Percentiles rank a stretch among this genome's conserved stretches.
phyloP scores from a whole-genome alignment of 2,113 vertebrate genomes.

The Passer montanus region DNA sequence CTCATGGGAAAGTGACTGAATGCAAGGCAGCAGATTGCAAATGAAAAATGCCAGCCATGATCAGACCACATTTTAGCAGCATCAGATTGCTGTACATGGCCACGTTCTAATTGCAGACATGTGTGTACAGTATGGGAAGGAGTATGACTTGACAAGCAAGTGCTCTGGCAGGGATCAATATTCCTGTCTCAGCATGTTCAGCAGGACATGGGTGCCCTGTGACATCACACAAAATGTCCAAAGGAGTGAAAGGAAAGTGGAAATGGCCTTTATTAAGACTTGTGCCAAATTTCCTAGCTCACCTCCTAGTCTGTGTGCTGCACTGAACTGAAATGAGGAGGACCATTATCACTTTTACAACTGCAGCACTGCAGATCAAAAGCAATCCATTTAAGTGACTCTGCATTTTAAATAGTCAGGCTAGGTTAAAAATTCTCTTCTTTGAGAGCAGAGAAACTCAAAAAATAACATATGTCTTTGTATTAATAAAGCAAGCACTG shows the following conservation, averaged over 20 bases:
- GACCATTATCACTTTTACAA: background rate
- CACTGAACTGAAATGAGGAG: background rate
- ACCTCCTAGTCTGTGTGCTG: background rate
- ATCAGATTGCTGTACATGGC: background rate
- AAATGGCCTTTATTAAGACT: background rate
- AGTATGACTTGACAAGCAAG: conserved; percentile 13
- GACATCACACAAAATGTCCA: background rate
- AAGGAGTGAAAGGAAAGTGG: background rate
- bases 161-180: background rate
- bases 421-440: background rate
- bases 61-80: conserved; percentile 12
- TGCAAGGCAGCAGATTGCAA: background rate
- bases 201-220: accelerated
- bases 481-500: background rate
- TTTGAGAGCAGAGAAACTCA: background rate
- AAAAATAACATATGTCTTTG: background rate
- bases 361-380: background rate
- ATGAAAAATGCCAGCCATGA: background rate
- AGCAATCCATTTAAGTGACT: background rate
- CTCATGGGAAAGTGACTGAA: conserved; percentile 50
- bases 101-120: conserved; percentile 25
- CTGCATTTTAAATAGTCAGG: background rate
- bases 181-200: background rate
- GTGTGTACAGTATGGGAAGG: conserved; percentile 6
- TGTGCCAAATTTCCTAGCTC: background rate